These are phyloP conservation scores for Peromyscus aztecus DNA, from an alignment of 2,797 vertebrate species.

Conservation along the genomic window DNA sequence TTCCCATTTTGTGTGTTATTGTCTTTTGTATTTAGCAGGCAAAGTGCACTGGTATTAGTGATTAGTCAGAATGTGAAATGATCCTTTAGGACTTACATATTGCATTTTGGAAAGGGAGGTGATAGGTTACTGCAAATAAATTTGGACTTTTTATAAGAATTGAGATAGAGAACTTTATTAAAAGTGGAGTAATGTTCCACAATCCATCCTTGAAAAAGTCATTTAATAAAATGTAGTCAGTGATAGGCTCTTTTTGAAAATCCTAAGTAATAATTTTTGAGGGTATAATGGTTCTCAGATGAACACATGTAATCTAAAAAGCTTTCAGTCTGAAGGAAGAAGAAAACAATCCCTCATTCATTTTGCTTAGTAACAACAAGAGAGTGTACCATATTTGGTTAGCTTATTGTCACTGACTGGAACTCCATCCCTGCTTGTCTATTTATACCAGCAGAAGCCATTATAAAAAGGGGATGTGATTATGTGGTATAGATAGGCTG, in stretches of 20 bases:
- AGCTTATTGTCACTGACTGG: constrained; percentile 56
- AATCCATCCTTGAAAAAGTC: constrained; percentile 80
- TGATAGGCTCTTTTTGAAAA: constrained; percentile 69
- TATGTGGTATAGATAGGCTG: constrained; percentile 61
- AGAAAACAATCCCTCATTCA: constrained; percentile 80
- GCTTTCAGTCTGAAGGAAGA: constrained; percentile 81
- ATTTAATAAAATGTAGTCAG: constrained; percentile 75
- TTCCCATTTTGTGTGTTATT: constrained; percentile 78
- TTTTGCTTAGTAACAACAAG: constrained; percentile 79
- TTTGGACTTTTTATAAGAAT: constrained; percentile 78
- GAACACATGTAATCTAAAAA: constrained; percentile 72
- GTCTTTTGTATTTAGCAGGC: constrained; percentile 75
- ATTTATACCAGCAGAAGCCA: constrained; percentile 56
- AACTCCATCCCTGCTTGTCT: constrained; percentile 70
- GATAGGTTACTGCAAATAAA: constrained; percentile 79
- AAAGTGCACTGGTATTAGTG: constrained; percentile 69
- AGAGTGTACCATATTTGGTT: constrained; percentile 53
- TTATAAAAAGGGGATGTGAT: background rate
- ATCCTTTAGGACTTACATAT: constrained; percentile 63
- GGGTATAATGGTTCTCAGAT: constrained; percentile 84
- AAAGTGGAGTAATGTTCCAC: constrained; percentile 74
- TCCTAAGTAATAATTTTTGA: constrained; percentile 77
- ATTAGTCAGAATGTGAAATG: constrained; percentile 43
- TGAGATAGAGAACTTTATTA: constrained; percentile 75
- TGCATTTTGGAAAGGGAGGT: constrained; percentile 77